Evolutionary conservation across 2,113 vertebrate species (phyloP).

Genomic region (Tiliqua scincoides): DNA sequence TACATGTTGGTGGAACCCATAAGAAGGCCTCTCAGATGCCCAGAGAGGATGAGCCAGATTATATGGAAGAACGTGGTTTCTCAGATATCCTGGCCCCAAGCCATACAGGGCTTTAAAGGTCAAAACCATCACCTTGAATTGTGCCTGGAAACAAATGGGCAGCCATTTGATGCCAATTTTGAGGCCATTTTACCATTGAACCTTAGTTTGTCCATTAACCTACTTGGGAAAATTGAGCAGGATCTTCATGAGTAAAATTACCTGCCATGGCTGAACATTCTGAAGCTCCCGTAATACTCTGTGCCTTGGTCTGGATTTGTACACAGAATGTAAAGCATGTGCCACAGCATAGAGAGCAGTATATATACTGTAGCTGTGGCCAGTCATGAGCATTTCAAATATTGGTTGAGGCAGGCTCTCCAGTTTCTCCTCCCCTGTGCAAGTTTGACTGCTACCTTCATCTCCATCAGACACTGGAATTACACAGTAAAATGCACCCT

Average conservation of each 20-base stretch:
- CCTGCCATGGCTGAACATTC: not conserved
- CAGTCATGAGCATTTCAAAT: not conserved
- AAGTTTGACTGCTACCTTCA: not conserved
- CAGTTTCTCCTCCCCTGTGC: not conserved
- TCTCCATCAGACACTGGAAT: not conserved
- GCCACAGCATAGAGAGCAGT: not conserved
- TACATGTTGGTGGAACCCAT: too few species aligned
- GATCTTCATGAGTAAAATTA: not conserved
- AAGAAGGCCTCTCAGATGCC: too few species aligned
- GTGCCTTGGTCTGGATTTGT: not conserved
- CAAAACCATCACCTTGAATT: too few species aligned
- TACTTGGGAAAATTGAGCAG: not conserved
- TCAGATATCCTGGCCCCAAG: too few species aligned
- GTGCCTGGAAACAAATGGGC: too few species aligned
- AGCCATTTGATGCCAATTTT: too few species aligned
- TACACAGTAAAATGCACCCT: not conserved
- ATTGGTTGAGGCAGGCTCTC: not conserved
- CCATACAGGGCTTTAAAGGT: too few species aligned
- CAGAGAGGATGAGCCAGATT: too few species aligned
- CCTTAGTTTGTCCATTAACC: not conserved
- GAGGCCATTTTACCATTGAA: too few species aligned
- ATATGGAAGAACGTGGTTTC: too few species aligned
- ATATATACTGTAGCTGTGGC: not conserved
- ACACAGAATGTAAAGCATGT: not conserved
- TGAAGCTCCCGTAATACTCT: not conserved